phyloP scores from a whole-genome alignment of 2,113 vertebrate species.

The cat (Felis catus) region DNA sequence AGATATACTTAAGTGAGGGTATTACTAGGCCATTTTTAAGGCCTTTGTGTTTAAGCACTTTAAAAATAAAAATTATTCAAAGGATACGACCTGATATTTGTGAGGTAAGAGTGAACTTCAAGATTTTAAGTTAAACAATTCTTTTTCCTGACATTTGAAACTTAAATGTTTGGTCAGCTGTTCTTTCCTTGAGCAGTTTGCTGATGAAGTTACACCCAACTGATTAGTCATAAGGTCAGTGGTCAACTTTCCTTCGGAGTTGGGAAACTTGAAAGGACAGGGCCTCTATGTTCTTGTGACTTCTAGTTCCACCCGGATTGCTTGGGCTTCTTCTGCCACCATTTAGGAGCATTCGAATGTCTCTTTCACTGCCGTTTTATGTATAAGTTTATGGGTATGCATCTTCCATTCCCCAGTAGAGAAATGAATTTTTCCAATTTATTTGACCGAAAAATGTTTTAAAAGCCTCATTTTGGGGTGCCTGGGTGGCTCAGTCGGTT shows the following conservation, averaged over 20 bases:
- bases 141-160: conserved; percentile 46
- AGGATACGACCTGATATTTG: conserved; percentile 56
- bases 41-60: conserved; percentile 81
- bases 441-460: conserved; percentile 24
- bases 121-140: conserved; percentile 32
- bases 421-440: conserved; percentile 17
- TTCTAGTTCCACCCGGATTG: neutral
- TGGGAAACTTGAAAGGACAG: conserved; percentile 11
- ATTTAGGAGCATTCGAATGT: neutral
- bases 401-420: neutral
- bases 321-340: neutral
- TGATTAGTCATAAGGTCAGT: conserved; percentile 43
- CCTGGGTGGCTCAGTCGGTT: too few species aligned
- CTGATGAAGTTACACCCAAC: neutral
- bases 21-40: conserved; percentile 75
- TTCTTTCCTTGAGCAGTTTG: conserved; percentile 43
- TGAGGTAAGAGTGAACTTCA: conserved; percentile 42
- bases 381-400: neutral
- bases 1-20: conserved; percentile 68
- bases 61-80: conserved; percentile 70
- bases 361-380: conserved; percentile 9
- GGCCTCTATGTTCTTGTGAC: neutral
- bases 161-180: conserved; percentile 26
- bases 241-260: neutral
- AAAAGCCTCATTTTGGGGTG: neutral